These are phyloP conservation scores for Patiria miniata DNA, from an alignment of 35 echinoderm and acorn worm genomes.

Conservation along the genomic window DNA sequence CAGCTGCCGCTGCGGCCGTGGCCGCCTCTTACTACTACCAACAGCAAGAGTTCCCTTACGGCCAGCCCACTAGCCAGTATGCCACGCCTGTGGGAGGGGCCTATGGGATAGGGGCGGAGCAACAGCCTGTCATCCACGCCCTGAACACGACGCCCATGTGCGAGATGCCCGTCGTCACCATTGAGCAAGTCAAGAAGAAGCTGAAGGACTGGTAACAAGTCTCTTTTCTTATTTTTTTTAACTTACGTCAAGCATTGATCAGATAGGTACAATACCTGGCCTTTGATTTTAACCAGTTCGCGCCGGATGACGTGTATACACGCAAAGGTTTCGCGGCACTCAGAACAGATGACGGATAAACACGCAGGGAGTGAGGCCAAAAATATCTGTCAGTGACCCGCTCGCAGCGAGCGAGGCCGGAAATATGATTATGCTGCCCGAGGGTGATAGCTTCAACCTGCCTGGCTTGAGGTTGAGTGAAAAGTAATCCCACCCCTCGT, in stretches of 20 bases:
- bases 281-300: too few relatives aligned
- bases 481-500: too few relatives aligned
- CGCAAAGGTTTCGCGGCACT: too few relatives aligned
- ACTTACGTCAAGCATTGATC: background rate
- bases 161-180: conserved; percentile 62
- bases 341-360: too few relatives aligned
- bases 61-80: conserved; percentile 41
- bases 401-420: too few relatives aligned
- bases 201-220: conserved; percentile 81
- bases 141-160: conserved; percentile 46
- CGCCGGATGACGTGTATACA: too few relatives aligned
- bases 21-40: conserved; percentile 61
- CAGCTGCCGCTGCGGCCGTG: conserved; percentile 1
- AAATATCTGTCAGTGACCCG: too few relatives aligned
- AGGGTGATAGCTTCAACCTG: too few relatives aligned
- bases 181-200: conserved; percentile 77
- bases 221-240: background rate
- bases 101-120: conserved; percentile 18
- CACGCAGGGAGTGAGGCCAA: too few relatives aligned
- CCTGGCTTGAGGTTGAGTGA: too few relatives aligned
- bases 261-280: too few relatives aligned
- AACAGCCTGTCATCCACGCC: conserved; percentile 9
- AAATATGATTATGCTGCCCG: too few relatives aligned
- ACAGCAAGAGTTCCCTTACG: conserved; percentile 73
- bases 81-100: conserved; percentile 15